Conservation (phyloP, 2,888 invertebrate genomes). For the Nymphalis urticae region DNA sequence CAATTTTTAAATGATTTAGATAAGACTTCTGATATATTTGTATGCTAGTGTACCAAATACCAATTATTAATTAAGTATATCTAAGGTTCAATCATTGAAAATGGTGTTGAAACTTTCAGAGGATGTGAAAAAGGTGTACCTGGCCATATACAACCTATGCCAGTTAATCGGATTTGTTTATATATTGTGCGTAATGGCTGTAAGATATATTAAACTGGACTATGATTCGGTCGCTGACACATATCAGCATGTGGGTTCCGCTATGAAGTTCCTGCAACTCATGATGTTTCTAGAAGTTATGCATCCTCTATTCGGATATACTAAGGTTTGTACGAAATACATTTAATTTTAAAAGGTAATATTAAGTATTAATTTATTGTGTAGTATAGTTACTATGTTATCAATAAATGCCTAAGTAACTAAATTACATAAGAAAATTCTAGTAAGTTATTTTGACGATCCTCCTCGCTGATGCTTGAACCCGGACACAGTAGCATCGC, state of each 20-base stretch:
- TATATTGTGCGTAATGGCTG: conserved; percentile 86
- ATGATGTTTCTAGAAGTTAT: conserved; percentile 93
- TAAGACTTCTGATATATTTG: not conserved
- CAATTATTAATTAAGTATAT: not conserved
- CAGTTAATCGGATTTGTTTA: conserved; percentile 94
- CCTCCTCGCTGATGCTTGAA: too few relatives aligned
- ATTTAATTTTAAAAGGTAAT: too few relatives aligned
- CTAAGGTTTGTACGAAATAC: conserved; percentile 74
- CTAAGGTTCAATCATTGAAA: not conserved
- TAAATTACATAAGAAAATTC: too few relatives aligned
- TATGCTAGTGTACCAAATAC: not conserved
- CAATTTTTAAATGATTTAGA: not conserved
- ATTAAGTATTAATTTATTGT: too few relatives aligned
- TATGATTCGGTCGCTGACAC: conserved; percentile 85
- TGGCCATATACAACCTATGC: conserved; percentile 93
- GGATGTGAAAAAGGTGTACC: conserved; percentile 90
- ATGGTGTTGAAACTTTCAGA: conserved; percentile 72
- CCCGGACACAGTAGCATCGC: too few relatives aligned
- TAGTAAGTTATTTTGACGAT: too few relatives aligned
- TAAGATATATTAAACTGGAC: conserved; percentile 89
- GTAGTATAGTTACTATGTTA: too few relatives aligned
- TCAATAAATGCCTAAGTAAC: too few relatives aligned
- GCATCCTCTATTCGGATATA: conserved; percentile 94
- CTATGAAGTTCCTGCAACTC: conserved; percentile 90
- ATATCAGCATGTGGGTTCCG: conserved; percentile 87